Evolutionary conservation across 2,888 invertebrate species (phyloP), one percentile per base, ranked within the genome.

Genomic region (Glaucopsyche alexis): DNA sequence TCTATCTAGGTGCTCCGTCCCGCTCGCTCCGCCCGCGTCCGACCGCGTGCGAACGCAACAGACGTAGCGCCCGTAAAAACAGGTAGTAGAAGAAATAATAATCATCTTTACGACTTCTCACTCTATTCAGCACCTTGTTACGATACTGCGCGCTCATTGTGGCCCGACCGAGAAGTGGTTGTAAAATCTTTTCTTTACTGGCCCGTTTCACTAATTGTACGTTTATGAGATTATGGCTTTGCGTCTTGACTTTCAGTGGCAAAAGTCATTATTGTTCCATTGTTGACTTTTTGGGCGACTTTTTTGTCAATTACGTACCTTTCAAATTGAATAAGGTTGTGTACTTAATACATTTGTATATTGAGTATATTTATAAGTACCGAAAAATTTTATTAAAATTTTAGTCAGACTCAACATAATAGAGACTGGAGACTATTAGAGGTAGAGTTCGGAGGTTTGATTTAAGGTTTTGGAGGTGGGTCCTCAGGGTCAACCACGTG

Each of bases 21-120:
- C 88, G 78, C 83, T 92, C 88, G 73, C 81, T 75, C 89, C 71
- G 78, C 78, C 76, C 75, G 76, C 74, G 67, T 73, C 73, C 65
- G 66, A 75, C 14, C 77, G 81, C 79, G 88, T 76, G 81, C 78
- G 87, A 93, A 79, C 79, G 90, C 82, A 87, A 92, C 80, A 83
- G 86, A 81, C 80, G 81, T 79, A 86, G 81, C 82, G 83, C 86
- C 89, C 92, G 90, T 91, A 93, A 93, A 93, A 93, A 93, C 93
- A 93, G 93, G 93, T 93, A 93, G 93, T 93, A 93, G 93, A 92
- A 91, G 93, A 93, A 93, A 93, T 93, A 93, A 93, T 93, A 93
- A 93, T 93, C 93, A 93, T 92, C 91, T 93, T 93, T 93, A 93
- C 88, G 92, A 93, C 92, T 93, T 93, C 93, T 93, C 93, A 93